These are phyloP conservation scores for Parasteatoda lunata DNA, from an alignment of 2,888 invertebrate species.

Conservation along the genomic window DNA sequence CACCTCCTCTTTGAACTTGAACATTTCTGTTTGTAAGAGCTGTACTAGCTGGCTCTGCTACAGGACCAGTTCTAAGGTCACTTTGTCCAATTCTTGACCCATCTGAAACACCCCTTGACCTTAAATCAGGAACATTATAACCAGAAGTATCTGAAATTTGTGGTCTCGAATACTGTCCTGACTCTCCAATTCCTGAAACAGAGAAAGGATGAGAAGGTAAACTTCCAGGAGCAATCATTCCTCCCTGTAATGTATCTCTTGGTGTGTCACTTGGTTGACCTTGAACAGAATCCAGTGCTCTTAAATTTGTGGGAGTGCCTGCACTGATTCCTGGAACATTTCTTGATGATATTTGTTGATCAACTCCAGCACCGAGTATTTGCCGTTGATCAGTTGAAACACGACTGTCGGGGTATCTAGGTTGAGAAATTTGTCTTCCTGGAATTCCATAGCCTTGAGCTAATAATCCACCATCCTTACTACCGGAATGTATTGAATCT, in stretches of 20 bases:
- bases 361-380: neutral
- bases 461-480: too few species aligned
- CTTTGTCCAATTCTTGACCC: conserved; percentile 1
- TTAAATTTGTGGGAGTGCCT: neutral
- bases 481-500: too few species aligned
- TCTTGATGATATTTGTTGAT: neutral
- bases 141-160: neutral
- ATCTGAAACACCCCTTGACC: neutral
- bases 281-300: neutral
- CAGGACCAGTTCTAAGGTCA: neutral
- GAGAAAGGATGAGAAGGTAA: too few species aligned
- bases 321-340: neutral
- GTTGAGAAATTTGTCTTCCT: neutral
- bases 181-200: too few species aligned
- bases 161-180: neutral
- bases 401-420: neutral
- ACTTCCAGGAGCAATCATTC: too few species aligned
- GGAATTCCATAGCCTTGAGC: neutral
- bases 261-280: neutral
- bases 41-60: neutral
- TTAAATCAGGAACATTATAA: too few species aligned
- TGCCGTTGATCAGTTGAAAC: neutral
- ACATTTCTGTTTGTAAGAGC: neutral
- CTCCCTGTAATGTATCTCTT: too few species aligned
- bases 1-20: conserved; percentile 8